A percentile compares a stretch with the other conserved stretches of the same genome.
phyloP scores from a whole-genome alignment of 2,797 vertebrate genomes.

The Sphenopsis melanotis region DNA sequence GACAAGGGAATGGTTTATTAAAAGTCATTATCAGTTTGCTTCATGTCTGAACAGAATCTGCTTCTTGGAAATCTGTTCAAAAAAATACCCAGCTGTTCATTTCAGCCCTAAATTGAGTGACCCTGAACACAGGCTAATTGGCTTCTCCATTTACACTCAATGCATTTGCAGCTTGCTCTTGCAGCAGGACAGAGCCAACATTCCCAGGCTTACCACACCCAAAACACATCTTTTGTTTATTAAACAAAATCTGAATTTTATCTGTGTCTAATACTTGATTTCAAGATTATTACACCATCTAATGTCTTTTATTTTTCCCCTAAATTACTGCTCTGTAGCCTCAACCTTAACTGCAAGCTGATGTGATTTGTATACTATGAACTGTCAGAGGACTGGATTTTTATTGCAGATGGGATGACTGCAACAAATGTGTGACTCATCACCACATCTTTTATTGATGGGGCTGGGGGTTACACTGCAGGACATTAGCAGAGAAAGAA shows the following conservation, averaged over 20 bases:
- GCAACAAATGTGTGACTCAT: conserved; percentile 35
- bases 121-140: not conserved
- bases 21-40: not conserved
- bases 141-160: not conserved
- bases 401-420: not conserved
- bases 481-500: conserved; percentile 28
- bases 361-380: conserved; percentile 37
- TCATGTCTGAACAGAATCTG: not conserved
- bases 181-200: not conserved
- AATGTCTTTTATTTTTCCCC: not conserved
- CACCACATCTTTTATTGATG: conserved; percentile 61
- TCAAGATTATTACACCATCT: not conserved
- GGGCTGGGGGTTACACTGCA: conserved; percentile 9
- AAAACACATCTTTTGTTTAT: not conserved
- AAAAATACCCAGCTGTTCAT: not conserved
- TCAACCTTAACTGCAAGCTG: not conserved
- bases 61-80: not conserved
- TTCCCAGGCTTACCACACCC: not conserved
- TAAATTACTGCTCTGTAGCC: not conserved
- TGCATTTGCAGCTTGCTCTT: not conserved
- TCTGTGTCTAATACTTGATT: not conserved
- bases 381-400: not conserved
- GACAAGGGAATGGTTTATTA: not conserved
- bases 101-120: not conserved
- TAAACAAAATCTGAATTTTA: not conserved